phyloP scores from a whole-genome alignment of 2,797 vertebrate genomes.

The Halcyon chelicuti region DNA sequence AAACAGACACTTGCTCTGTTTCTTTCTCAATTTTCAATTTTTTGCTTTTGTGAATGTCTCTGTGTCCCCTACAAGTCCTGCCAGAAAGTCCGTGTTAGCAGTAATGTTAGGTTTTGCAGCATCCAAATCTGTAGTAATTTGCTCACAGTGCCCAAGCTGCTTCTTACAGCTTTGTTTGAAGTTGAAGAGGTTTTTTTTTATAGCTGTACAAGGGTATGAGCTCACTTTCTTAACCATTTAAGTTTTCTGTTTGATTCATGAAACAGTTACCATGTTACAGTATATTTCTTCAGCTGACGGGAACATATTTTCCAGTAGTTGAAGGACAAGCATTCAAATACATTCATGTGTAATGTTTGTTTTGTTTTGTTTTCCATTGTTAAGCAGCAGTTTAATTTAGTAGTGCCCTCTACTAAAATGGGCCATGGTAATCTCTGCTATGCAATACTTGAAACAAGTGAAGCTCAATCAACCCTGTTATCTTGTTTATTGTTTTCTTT shows the following conservation, averaged over 20 bases:
- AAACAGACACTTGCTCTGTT: neutral
- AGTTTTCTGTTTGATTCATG: neutral
- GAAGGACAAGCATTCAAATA: neutral
- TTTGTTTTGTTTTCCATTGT: neutral
- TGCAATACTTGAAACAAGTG: neutral
- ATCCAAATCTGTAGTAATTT: neutral
- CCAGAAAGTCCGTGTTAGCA: neutral
- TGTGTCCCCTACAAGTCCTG: neutral
- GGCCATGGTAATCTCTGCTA: neutral
- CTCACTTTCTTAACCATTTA: neutral
- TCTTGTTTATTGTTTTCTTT: neutral
- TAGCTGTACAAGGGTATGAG: neutral
- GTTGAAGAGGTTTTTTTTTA: neutral
- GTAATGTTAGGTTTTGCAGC: neutral
- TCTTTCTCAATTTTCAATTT: neutral
- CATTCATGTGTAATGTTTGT: fast-evolving
- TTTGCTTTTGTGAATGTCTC: neutral
- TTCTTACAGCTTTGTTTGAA: neutral
- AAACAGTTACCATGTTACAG: neutral
- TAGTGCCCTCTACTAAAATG: neutral
- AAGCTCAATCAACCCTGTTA: neutral
- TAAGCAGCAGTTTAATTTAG: neutral
- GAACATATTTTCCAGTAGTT: neutral
- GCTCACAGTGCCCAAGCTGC: neutral
- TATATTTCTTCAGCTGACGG: neutral